Evolutionary conservation across 2,797 vertebrate species (phyloP).

Genomic region (Hylomyscus alleni): DNA sequence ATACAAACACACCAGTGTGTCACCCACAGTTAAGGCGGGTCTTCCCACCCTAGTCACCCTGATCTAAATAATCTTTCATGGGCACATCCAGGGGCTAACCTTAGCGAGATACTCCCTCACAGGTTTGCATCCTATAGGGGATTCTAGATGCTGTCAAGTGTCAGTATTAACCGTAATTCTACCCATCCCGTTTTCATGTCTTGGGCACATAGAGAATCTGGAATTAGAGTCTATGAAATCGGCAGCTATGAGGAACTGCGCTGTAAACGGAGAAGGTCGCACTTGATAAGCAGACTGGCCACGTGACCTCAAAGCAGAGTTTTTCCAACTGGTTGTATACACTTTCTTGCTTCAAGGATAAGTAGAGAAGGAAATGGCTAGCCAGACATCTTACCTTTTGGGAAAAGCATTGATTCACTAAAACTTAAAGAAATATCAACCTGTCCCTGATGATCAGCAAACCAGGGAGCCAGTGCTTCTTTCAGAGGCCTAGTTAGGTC

Average conservation of each 20-base stretch:
- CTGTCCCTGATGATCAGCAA: background rate
- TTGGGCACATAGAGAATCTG: background rate
- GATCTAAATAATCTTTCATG: background rate
- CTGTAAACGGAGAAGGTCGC: background rate
- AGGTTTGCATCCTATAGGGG: background rate
- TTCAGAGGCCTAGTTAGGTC: constrained; percentile 1
- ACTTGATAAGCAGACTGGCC: background rate
- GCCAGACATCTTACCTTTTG: background rate
- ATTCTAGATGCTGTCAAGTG: background rate
- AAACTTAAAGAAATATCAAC: constrained; percentile 23
- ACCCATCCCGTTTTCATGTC: background rate
- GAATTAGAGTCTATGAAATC: background rate
- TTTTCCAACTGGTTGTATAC: constrained; percentile 3
- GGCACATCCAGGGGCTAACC: no score
- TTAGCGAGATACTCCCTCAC: background rate
- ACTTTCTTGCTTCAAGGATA: background rate
- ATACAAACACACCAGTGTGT: background rate
- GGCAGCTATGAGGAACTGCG: background rate
- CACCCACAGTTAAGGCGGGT: background rate
- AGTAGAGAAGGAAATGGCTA: background rate
- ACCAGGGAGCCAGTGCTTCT: background rate
- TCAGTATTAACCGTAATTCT: background rate
- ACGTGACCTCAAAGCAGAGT: constrained; percentile 37
- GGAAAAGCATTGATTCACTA: background rate
- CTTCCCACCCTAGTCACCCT: background rate